Evolutionary conservation across 2,888 invertebrate genomes (phyloP).

Genomic region (Cataglyphis livida): DNA sequence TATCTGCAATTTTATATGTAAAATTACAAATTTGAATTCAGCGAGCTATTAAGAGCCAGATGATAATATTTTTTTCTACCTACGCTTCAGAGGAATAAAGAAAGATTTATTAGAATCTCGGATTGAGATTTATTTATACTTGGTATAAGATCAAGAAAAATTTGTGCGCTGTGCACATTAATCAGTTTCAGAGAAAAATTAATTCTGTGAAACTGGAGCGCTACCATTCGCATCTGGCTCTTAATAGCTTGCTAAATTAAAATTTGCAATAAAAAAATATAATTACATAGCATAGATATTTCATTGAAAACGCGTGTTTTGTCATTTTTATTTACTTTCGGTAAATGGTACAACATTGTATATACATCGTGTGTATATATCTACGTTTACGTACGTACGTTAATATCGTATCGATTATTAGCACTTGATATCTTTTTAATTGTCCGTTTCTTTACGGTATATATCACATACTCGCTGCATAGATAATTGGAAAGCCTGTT

Average conservation of each 20-base stretch:
- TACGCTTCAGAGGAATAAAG: too few relatives aligned
- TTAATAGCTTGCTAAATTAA: not conserved
- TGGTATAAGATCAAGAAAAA: too few relatives aligned
- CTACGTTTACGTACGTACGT: constrained; percentile 51
- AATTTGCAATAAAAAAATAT: not conserved
- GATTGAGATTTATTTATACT: too few relatives aligned
- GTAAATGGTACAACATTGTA: constrained; percentile 8
- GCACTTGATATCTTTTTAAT: constrained; percentile 56
- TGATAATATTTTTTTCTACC: too few relatives aligned
- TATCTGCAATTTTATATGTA: too few relatives aligned
- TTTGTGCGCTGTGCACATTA: too few relatives aligned
- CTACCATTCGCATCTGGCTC: too few relatives aligned
- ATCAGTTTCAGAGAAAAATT: too few relatives aligned
- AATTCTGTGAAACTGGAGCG: too few relatives aligned
- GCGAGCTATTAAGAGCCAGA: too few relatives aligned
- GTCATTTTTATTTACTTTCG: constrained; percentile 12
- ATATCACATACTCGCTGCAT: constrained; percentile 23
- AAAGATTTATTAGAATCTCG: too few relatives aligned
- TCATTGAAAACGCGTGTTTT: constrained; percentile 25
- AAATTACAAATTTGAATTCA: too few relatives aligned
- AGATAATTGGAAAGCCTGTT: constrained; percentile 39
- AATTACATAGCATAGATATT: not conserved
- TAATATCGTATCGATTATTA: constrained; percentile 56
- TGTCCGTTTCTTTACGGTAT: constrained; percentile 42
- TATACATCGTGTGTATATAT: constrained; percentile 45